Evolutionary conservation across 2,797 vertebrate genomes (phyloP), one percentile per base, ranked within the genome.

Genomic region (Harpagifer antarcticus): DNA sequence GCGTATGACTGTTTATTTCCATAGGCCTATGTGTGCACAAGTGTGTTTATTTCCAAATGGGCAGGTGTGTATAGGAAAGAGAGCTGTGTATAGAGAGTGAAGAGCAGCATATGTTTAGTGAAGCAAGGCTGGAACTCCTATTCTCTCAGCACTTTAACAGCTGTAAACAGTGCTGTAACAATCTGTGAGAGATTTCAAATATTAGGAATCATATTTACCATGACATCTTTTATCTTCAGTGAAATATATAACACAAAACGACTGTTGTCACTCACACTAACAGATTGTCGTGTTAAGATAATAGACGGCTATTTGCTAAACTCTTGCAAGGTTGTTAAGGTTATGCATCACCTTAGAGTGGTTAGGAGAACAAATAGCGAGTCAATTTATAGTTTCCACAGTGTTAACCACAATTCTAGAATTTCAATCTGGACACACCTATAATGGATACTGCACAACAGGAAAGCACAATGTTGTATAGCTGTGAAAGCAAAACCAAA

Each of bases 1-100:
- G 15, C 52, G 11, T 52, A 37, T 61, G 50, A 80, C 19, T 83
- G 62, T 85, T 87, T 83, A 87, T 91, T 86, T 88, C 72, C 76
- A 74, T 11, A 63, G 45, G 37, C 20, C 6, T 42, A 10, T 42
- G 54, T 59, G 42, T 1, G 1, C 56, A 40, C 15, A 5, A 2
- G 45, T 45, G 68, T 78, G 78, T 76, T 75, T 79, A 79, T 82
- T 75, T 87, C 70, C 63, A 72, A 31, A 33, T 81, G 58, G 72
- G 53, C 9, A 15, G 64, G 73, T 80, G 31, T 86, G 76, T 79
- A 7, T 70, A 56, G 55, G 67, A 74, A 33, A 72, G 56, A 67
- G 60, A 67, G 77, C 47, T 64, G 74, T 68, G 73, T 78, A 42
- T 45, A 53, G n/a, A 76, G 64, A 78, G 68, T 37, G 49, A 43